Conservation (phyloP, 2,797 vertebrate species). For the Tragopan temminckii region DNA sequence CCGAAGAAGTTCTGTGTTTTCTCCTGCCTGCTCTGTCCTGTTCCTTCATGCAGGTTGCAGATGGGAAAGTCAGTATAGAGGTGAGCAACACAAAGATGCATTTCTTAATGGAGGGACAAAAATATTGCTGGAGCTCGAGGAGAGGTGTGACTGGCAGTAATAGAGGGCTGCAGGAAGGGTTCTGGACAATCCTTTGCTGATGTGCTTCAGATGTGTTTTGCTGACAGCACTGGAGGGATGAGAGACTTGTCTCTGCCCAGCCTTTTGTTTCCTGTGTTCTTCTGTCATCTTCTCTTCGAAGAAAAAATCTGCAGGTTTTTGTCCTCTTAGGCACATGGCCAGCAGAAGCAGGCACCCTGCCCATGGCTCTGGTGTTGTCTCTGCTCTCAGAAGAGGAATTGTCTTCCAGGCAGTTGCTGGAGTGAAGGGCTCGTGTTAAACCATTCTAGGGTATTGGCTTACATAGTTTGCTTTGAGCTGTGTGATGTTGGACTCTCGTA, state of each 20-base stretch:
- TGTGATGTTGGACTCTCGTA: not conserved
- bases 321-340: not conserved
- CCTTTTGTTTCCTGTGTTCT: not conserved
- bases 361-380: not conserved
- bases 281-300: not conserved
- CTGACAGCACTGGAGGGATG: not conserved
- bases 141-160: not conserved
- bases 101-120: not conserved
- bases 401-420: not conserved
- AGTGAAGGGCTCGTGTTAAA: accelerated
- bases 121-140: not conserved
- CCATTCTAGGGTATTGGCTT: not conserved
- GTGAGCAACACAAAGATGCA: not conserved
- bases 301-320: not conserved
- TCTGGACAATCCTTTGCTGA: not conserved
- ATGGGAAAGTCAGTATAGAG: not conserved
- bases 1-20: not conserved
- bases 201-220: not conserved
- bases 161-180: not conserved
- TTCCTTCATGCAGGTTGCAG: not conserved
- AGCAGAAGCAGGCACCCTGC: not conserved
- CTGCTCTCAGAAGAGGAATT: not conserved
- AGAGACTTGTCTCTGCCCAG: not conserved
- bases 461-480: accelerated
- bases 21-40: not conserved